These are phyloP conservation scores for Alectura lathami DNA, from an alignment of 2,113 vertebrate species.

Conservation along the genomic window DNA sequence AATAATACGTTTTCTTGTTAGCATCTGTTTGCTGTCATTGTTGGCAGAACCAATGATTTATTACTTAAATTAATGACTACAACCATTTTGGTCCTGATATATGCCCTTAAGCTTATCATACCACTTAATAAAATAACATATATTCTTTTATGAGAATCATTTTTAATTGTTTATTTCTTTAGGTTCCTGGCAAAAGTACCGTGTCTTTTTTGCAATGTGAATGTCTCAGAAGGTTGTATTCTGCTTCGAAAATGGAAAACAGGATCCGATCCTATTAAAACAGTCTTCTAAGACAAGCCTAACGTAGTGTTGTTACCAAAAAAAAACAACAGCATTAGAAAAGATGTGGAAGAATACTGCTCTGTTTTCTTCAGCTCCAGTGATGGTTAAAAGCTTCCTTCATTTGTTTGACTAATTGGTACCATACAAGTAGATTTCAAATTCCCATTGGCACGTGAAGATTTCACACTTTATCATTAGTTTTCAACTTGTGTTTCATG, in stretches of 20 bases:
- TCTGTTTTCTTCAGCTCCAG: background rate
- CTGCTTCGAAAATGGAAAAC: slow-evolving; percentile 24
- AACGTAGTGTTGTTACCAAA: background rate
- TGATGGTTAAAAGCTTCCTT: background rate
- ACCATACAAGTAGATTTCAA: background rate
- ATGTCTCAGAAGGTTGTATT: slow-evolving; percentile 56
- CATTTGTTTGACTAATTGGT: background rate
- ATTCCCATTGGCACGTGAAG: background rate
- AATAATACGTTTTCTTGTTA: slow-evolving; percentile 83
- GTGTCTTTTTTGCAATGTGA: slow-evolving; percentile 26
- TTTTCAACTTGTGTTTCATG: slow-evolving; percentile 9
- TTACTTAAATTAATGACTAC: slow-evolving; percentile 80
- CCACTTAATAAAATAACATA: slow-evolving; percentile 77
- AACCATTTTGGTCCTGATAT: slow-evolving; percentile 78
- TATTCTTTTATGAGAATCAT: slow-evolving; percentile 58
- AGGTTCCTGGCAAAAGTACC: slow-evolving; percentile 58
- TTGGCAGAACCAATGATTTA: slow-evolving; percentile 79
- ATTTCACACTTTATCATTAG: background rate
- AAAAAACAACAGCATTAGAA: background rate
- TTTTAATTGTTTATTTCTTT: slow-evolving; percentile 74
- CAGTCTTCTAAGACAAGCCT: background rate
- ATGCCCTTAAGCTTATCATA: slow-evolving; percentile 74
- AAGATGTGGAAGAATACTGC: background rate
- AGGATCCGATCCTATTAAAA: background rate
- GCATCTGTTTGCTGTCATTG: slow-evolving; percentile 82